Conservation (phyloP, 2,113 vertebrate species). For the Telmatochromis brichardi region DNA sequence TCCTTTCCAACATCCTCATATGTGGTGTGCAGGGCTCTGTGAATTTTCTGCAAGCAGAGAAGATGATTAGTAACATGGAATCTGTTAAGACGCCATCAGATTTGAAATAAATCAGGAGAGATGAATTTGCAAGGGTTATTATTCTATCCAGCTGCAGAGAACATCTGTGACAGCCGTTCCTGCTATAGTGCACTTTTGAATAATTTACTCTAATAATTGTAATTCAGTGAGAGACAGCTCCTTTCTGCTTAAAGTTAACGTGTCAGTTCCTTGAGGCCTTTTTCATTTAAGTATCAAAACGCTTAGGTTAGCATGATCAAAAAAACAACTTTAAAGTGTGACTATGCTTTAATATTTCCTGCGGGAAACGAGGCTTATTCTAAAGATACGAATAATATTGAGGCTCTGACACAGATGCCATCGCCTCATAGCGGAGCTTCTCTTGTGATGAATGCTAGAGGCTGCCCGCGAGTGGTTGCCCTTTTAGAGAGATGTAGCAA, state of each 20-base stretch:
- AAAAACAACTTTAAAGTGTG: not conserved
- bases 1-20: slow-evolving; percentile 63
- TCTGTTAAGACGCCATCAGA: not conserved
- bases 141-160: not conserved
- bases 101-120: not conserved
- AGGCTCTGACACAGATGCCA: not conserved
- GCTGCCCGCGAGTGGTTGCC: slow-evolving; percentile 17
- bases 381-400: not conserved
- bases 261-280: not conserved
- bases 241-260: not conserved
- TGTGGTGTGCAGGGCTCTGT: slow-evolving; percentile 81
- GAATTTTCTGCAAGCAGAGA: slow-evolving; percentile 79
- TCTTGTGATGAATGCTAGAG: slow-evolving; percentile 33
- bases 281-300: not conserved
- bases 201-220: slow-evolving; percentile 11
- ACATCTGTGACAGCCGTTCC: not conserved
- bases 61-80: not conserved
- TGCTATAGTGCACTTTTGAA: not conserved
- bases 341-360: not conserved
- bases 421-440: not conserved
- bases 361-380: not conserved
- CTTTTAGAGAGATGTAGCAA: slow-evolving; percentile 30
- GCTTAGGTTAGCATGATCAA: not conserved
- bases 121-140: not conserved
- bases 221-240: not conserved